phyloP scores from a whole-genome alignment of 2,797 vertebrate species.

The Bradypodion pumilum region DNA sequence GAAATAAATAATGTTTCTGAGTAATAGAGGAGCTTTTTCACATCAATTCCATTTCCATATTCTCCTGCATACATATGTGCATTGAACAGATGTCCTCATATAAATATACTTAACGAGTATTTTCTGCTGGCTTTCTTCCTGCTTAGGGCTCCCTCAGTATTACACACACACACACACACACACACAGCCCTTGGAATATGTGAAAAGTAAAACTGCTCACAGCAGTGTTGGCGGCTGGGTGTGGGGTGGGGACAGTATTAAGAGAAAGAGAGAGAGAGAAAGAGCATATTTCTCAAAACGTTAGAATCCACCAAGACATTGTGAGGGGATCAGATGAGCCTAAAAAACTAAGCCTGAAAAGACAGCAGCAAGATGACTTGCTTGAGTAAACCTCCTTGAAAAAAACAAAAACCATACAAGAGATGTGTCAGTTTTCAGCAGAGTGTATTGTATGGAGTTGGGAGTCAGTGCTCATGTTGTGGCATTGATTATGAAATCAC shows the following conservation, averaged over 20 bases:
- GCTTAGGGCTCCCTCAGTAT: neutral
- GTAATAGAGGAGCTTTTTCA: conserved; percentile 24
- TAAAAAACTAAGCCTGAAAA: neutral
- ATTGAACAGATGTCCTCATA: conserved; percentile 1
- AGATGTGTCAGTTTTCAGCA: neutral
- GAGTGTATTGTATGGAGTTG: too few relatives aligned
- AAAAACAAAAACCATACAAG: neutral
- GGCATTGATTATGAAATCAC: neutral
- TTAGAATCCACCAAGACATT: neutral
- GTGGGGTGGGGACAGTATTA: too few relatives aligned
- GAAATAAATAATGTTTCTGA: conserved; percentile 37
- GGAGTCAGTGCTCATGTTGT: neutral
- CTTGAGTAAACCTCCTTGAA: neutral
- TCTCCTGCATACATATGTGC: neutral
- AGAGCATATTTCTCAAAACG: neutral
- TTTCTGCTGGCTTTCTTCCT: conserved; percentile 7
- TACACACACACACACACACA: too few relatives aligned
- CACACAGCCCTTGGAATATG: neutral
- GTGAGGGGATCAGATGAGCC: neutral
- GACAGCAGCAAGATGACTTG: neutral
- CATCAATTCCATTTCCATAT: conserved; percentile 23
- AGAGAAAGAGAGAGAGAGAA: too few relatives aligned
- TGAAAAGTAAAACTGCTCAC: neutral
- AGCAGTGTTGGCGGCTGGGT: too few relatives aligned
- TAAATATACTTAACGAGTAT: conserved; percentile 17